Evolutionary conservation across 2,797 vertebrate genomes (phyloP).

Genomic region (Notoglanidium macrostoma): DNA sequence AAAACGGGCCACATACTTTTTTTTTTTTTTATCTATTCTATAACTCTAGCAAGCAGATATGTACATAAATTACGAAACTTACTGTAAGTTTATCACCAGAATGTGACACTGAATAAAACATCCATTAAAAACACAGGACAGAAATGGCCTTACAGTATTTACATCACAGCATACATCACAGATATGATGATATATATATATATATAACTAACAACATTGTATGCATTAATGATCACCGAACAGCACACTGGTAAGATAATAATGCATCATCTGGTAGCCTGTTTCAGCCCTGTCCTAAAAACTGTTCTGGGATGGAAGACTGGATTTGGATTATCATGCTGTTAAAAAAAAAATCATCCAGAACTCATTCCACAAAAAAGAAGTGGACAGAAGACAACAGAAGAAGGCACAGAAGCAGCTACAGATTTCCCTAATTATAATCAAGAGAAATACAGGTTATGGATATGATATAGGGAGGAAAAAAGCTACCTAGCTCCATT

Average conservation of each 20-base stretch:
- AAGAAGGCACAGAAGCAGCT: slow-evolving; percentile 27
- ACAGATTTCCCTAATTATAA: background rate
- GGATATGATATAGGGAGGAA: no score
- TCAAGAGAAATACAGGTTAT: background rate
- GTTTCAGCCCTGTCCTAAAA: background rate
- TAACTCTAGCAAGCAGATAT: slow-evolving; percentile 7
- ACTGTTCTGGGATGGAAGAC: slow-evolving; percentile 35
- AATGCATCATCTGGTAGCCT: background rate
- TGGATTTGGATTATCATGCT: slow-evolving; percentile 19
- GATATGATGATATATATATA: background rate
- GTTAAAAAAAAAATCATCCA: background rate
- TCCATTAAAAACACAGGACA: background rate
- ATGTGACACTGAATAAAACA: background rate
- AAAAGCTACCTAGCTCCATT: background rate
- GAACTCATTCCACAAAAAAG: background rate
- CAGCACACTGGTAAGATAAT: background rate
- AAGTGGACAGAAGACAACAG: background rate
- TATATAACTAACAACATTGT: slow-evolving; percentile 3
- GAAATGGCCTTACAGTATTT: background rate
- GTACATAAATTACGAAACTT: background rate
- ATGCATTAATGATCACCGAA: background rate
- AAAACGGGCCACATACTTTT: slow-evolving; percentile 21
- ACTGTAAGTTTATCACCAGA: background rate
- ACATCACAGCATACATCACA: slow-evolving; percentile 14
- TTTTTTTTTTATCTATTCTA: background rate